Evolutionary conservation across 30 jellyfish, hydroid and myxozoan species (phyloP), one percentile per base, ranked within the genome.

Genomic region (Cassiopea xamachana): DNA sequence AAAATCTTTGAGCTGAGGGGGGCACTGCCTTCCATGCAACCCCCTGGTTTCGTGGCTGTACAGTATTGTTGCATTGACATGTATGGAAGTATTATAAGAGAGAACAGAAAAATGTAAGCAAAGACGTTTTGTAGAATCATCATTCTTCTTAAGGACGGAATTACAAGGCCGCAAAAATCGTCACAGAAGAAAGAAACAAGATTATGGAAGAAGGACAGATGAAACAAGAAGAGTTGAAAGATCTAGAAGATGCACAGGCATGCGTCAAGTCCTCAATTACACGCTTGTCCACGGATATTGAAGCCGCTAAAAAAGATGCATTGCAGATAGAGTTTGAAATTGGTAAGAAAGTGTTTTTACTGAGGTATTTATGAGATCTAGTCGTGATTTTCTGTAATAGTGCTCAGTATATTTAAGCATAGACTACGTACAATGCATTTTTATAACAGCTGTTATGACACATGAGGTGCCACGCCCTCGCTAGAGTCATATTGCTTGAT

Each of bases 141-240:
- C 64, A 55, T 55, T 55, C 61, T 45, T 1, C 16, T 77, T 49
- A 12, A 88, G 95, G 87, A 7, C 81, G 90, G 39, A 79, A 88
- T 72, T 88, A 68, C 71, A 78, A 88, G 67, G 95, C 75, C 8
- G 95, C 95, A 69, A 88, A 88, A 43, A 39, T 27, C 16, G 55
- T 88, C 60, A 79, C 90, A 2, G 90, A 79, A 60, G 95, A 88
- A 60, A 68, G 91, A 61, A 79, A 88, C 45, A 64, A 82, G 16
- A 17, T 88, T 15, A 16, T 72, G 48, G 73, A 59, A 1, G 95
- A 79, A 18, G 91, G 90, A 17, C 82, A 79, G 72, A 18, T 79
- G 44, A 80, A 64, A 45, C 90, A 88, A 81, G 73, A 55, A 50
- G 71, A 68, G 51, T 64, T 88, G 73, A 48, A 73, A 43, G 73